phyloP scores from a whole-genome alignment of 2,797 vertebrate genomes.

The Meda fulgida region DNA sequence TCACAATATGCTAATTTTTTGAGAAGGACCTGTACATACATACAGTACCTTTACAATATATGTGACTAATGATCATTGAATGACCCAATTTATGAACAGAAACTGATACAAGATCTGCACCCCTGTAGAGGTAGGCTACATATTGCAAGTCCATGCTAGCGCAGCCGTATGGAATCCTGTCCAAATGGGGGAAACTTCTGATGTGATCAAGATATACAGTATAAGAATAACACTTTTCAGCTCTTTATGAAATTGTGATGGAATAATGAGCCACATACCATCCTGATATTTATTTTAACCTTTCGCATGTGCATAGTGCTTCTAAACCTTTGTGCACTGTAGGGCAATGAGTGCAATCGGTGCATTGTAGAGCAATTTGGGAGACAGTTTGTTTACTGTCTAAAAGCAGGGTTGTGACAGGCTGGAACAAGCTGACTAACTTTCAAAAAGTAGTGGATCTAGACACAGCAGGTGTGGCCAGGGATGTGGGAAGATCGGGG shows the following conservation, averaged over 20 bases:
- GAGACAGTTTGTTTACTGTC: not conserved
- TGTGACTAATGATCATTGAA: not conserved
- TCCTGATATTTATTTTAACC: not conserved
- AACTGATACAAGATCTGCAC: not conserved
- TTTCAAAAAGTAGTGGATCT: not conserved
- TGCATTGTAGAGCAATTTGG: not conserved
- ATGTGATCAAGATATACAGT: not conserved
- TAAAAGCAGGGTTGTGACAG: slow-evolving; percentile 9
- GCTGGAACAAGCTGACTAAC: not conserved
- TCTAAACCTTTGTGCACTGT: not conserved
- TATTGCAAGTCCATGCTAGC: not conserved
- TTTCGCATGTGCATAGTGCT: not conserved
- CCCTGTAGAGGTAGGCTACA: not conserved
- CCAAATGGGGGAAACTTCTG: not conserved
- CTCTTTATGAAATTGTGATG: not conserved
- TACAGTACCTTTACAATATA: not conserved
- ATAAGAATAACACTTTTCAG: not conserved
- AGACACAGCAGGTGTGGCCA: slow-evolving; percentile 23
- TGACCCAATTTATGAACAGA: not conserved
- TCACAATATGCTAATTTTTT: too few species aligned
- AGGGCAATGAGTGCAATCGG: not conserved
- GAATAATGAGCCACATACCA: not conserved
- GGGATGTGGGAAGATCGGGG: too few species aligned
- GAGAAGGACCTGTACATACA: too few species aligned
- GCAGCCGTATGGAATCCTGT: not conserved